Percentiles rank a stretch among this genome's conserved stretches.
These are phyloP conservation scores for Cantharis rustica DNA, from an alignment of 2,888 invertebrate species.

Conservation along the genomic window DNA sequence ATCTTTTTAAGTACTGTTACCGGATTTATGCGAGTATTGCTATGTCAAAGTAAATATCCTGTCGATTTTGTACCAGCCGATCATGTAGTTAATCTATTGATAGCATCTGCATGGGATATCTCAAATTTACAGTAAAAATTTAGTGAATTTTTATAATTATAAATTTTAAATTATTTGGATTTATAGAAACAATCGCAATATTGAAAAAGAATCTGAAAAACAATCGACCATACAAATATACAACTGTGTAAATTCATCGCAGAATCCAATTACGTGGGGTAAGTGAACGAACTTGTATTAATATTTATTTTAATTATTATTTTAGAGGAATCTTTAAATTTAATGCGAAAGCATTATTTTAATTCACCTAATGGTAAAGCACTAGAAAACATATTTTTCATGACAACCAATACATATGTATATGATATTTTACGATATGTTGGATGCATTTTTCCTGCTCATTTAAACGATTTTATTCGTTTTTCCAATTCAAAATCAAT, in stretches of 20 bases:
- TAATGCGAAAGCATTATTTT: background rate
- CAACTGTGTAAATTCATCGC: slow-evolving; percentile 24
- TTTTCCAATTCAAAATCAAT: background rate
- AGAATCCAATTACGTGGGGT: slow-evolving; percentile 37
- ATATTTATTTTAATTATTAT: background rate
- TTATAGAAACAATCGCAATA: background rate
- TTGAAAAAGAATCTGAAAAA: background rate
- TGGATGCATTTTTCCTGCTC: slow-evolving; percentile 60
- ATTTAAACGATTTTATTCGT: slow-evolving; percentile 47
- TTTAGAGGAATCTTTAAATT: background rate
- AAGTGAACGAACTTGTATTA: background rate
- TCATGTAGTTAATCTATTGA: slow-evolving; percentile 77
- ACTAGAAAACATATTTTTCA: background rate
- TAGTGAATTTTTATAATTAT: too few species aligned
- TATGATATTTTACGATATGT: background rate
- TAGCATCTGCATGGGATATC: slow-evolving; percentile 72
- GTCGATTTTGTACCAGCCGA: slow-evolving; percentile 79
- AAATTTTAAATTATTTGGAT: background rate
- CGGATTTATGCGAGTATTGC: slow-evolving; percentile 66
- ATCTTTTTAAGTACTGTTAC: slow-evolving; percentile 58
- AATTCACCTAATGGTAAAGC: background rate
- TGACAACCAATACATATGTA: background rate
- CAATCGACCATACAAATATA: slow-evolving; percentile 9
- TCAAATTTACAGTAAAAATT: slow-evolving; percentile 4
- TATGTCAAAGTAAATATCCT: slow-evolving; percentile 57